These are phyloP conservation scores for Liasis olivaceus DNA, from an alignment of 2,797 vertebrate genomes.

Conservation along the genomic window DNA sequence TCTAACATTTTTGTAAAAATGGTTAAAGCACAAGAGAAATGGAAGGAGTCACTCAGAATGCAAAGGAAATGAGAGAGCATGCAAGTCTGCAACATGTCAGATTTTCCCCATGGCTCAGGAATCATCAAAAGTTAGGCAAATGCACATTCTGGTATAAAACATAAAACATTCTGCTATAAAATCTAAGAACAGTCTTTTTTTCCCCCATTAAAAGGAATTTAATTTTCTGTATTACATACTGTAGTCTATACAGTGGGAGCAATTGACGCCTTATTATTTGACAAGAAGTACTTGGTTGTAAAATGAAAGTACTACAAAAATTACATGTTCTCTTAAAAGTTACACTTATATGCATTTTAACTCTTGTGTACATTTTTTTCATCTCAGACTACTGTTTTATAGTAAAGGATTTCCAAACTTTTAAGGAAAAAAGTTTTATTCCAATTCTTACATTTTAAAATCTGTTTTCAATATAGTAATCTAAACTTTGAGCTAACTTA, in stretches of 20 bases:
- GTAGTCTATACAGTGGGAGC: not conserved
- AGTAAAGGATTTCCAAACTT: not conserved
- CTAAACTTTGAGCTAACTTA: conserved; percentile 68
- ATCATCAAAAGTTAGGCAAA: not conserved
- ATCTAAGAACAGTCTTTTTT: not conserved
- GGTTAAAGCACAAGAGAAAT: not conserved
- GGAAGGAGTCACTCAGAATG: not conserved
- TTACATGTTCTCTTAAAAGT: not conserved
- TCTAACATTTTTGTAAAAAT: not conserved
- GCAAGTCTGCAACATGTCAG: not conserved
- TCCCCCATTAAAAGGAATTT: not conserved
- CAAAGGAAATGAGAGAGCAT: not conserved
- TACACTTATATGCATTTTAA: conserved; percentile 25
- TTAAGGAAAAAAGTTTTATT: not conserved
- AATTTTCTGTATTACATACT: not conserved
- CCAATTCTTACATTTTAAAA: conserved; percentile 66
- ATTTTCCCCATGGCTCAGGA: not conserved
- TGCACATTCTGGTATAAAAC: not conserved
- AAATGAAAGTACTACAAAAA: conserved; percentile 3
- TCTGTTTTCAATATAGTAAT: conserved; percentile 76
- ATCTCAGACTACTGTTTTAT: not conserved
- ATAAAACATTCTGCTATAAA: not conserved
- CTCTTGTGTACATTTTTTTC: not conserved
- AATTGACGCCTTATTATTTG: not conserved
- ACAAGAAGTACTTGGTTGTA: not conserved